Base-by-base conservation (phyloP, 1,140 invertebrate genomes). In the Eupristina koningsbergeri region DNA sequence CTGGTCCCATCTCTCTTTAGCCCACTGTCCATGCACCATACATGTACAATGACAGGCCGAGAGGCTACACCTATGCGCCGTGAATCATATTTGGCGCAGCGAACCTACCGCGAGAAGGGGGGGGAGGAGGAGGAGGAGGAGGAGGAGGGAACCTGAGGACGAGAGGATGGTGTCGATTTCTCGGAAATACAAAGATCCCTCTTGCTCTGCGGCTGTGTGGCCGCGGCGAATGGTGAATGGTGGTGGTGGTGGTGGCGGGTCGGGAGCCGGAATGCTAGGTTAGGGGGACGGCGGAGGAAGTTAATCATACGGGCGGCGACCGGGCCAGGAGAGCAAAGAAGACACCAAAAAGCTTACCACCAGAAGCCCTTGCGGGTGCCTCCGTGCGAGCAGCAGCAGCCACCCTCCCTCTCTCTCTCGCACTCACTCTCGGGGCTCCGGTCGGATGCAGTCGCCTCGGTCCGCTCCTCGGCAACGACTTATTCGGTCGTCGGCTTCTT, bases 371-470 rank as follows among this genome's bases (percentile, higher is more conserved):
- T 77, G 74, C 45, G 31, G 41, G 45, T 63, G 17, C 61, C 82
- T 78, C 82, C 67, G 75, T 31, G 64, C 76, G 76, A 74, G 75
- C 75, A 63, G 73, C 82, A 78, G 82, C 75, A 75, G 78, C 81
- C 81, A 74, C 63, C 74, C 22, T 34, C 31, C 31, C 73, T 45
- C 69, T 45, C 41, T 39, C 1, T 9, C 7, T 2, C 5, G 53
- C 19, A 53, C 0, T 41, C 13, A 47, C 17, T 63, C 29, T 34
- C 39, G 76, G 39, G 11, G 36, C 26, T n/a, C n/a, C n/a, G n/a
- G n/a, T n/a, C n/a, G n/a, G n/a, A n/a, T n/a, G n/a, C n/a, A n/a
- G n/a, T n/a, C n/a, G 31, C 39, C 64, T 31, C 45, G 73, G 9
- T 34, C 39, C 19, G 17, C 19, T 77, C 34, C 2, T 11, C 15